Base-by-base conservation (phyloP, 2,113 vertebrate genomes). In the Lampris megalopsis region DNA sequence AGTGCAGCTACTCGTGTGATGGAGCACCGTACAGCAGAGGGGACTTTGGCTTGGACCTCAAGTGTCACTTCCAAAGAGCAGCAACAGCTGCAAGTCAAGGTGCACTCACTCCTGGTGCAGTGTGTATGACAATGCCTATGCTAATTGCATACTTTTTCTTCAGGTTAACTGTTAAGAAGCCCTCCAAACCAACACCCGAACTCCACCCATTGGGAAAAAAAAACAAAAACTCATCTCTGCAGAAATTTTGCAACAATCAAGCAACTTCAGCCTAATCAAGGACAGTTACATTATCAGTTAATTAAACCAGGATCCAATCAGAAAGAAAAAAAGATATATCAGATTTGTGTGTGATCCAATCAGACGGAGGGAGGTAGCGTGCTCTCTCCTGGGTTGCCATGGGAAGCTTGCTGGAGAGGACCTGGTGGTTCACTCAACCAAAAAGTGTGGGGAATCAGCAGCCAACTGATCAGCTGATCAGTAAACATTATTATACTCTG, bases 231-330 rank as follows among this genome's bases (percentile, higher is more conserved):
- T 13, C n/a, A 61, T 8, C 38, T 4, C 9, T 3, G 13, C 10
- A 61, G 43, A 9, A 8, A 13, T 74, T 76, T 77, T 11, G 61
- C 69, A 85, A 73, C 66, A 82, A 77, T 79, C 71, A 63, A 35
- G 13, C 58, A 86, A 90, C 86, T 92, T 91, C n/a, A 53, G 75
- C 73, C 85, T 88, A 90, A 90, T 91, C 67, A 50, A 75, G 68
- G 2, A 10, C 80, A 37, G 68, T 41, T 6, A 2, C 82, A 71
- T 83, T 89, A 91, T 91, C 91, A 89, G 86, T 91, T 90, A 89
- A 91, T 92, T 91, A 92, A 85, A 88, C 80, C 69, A 38, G 86
- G 83, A 86, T 88, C 90, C 90, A 90, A 92, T 90, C 90, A 86
- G 78, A 85, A 73, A 50, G 36, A 73, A 71, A 24, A 41, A 43